Conservation (phyloP, 2,113 vertebrate species). For the Microtus oregoni region DNA sequence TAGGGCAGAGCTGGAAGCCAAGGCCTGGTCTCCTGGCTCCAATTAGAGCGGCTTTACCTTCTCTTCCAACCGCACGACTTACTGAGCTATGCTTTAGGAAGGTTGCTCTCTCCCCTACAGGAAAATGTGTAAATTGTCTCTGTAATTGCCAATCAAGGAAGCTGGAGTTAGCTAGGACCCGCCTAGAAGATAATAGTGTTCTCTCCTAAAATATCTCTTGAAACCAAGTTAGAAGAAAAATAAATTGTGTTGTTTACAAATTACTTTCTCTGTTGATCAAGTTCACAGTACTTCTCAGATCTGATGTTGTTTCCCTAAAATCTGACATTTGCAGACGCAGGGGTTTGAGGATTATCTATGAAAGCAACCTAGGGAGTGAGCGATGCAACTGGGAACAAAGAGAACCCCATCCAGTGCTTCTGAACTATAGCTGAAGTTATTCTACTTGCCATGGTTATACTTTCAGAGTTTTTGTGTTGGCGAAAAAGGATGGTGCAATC, state of each 20-base stretch:
- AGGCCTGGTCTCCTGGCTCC: constrained; percentile 28
- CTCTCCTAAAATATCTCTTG: constrained; percentile 20
- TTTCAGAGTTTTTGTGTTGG: constrained; percentile 61
- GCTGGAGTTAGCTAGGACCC: not conserved
- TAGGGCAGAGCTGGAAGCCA: not conserved
- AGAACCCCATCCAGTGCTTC: not conserved
- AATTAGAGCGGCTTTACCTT: constrained; percentile 17
- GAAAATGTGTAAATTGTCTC: constrained; percentile 35
- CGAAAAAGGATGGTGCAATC: constrained; percentile 17
- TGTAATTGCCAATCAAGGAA: constrained; percentile 1
- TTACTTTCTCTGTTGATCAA: constrained; percentile 4
- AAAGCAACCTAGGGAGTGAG: constrained; percentile 17
- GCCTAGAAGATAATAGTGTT: not conserved
- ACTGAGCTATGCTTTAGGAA: not conserved
- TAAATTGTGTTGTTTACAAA: not conserved
- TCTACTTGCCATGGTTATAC: constrained; percentile 30
- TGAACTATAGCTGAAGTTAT: not conserved
- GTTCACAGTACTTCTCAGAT: not conserved
- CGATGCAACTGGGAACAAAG: not conserved
- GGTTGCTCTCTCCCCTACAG: constrained; percentile 23
- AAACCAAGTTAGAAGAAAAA: constrained; percentile 53
- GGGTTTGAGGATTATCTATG: not conserved
- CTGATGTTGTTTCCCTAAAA: constrained; percentile 12
- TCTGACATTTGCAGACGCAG: not conserved
- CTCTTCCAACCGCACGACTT: not conserved